Evolutionary conservation across 1,140 invertebrate genomes (phyloP).

Genomic region (Paracyclopina nana): DNA sequence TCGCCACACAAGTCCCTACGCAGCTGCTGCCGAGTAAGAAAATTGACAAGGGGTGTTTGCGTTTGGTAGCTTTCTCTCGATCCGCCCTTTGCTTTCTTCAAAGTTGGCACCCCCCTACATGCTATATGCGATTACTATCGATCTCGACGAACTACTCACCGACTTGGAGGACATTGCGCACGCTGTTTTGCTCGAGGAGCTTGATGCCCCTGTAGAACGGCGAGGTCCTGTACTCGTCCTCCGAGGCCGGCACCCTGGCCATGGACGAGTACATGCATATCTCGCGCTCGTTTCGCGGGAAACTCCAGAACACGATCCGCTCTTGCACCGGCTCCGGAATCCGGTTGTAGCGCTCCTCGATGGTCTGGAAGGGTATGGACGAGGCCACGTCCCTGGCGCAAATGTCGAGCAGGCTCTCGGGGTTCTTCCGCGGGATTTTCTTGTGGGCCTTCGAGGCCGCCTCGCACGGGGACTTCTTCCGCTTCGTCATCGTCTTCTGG

Average conservation of each 20-base stretch:
- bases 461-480: neutral
- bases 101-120: no score
- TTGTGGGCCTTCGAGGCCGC: neutral
- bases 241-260: slow-evolving; percentile 31
- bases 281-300: slow-evolving; percentile 60
- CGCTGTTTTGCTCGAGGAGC: slow-evolving; percentile 51
- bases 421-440: neutral
- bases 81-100: no score
- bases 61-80: no score
- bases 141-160: no score
- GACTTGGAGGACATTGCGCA: slow-evolving; percentile 65
- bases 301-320: slow-evolving; percentile 67
- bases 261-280: slow-evolving; percentile 74
- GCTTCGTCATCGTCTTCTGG: neutral
- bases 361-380: slow-evolving; percentile 59
- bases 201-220: slow-evolving; percentile 65
- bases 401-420: slow-evolving; percentile 42
- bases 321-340: slow-evolving; percentile 70
- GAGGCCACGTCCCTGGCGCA: slow-evolving; percentile 60
- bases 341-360: slow-evolving; percentile 61
- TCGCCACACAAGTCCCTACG: no score
- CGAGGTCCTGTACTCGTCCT: slow-evolving; percentile 46
- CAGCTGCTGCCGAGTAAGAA: no score
- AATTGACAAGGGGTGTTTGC: no score
- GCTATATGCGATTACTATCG: no score